Evolutionary conservation across 2,797 vertebrate genomes (phyloP).

Genomic region (Chiropotes sagulatus): DNA sequence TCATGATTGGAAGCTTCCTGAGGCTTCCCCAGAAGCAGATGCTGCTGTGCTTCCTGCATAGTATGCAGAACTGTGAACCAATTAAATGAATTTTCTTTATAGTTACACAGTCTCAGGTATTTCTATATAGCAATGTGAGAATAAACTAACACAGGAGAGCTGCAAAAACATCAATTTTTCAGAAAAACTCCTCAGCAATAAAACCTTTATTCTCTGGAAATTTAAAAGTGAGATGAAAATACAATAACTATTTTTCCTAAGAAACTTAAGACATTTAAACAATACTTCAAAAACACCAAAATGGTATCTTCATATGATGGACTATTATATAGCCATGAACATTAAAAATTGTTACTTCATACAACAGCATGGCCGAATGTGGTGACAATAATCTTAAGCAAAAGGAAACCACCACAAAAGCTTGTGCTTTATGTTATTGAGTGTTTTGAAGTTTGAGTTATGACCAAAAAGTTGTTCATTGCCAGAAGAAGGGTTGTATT

Average conservation of each 20-base stretch:
- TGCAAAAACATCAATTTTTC: background rate
- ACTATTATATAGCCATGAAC: background rate
- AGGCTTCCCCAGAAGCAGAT: too few species aligned
- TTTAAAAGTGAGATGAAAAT: background rate
- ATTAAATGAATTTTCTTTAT: too few species aligned
- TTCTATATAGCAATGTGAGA: too few species aligned
- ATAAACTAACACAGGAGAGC: too few species aligned
- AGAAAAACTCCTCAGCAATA: background rate
- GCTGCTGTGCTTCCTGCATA: too few species aligned
- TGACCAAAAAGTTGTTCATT: background rate
- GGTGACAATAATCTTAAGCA: background rate
- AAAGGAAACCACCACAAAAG: background rate
- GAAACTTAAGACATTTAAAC: background rate
- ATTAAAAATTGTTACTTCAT: background rate
- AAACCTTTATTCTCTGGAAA: background rate
- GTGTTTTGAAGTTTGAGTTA: background rate
- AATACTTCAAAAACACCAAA: background rate
- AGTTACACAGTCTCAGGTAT: too few species aligned
- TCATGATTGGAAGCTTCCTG: too few species aligned
- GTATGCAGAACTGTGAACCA: too few species aligned
- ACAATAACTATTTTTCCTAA: background rate
- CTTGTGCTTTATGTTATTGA: background rate
- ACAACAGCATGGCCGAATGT: background rate
- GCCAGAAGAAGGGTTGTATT: background rate
- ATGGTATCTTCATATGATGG: background rate